These are phyloP conservation scores for Daktulosphaira vitifoliae DNA, from an alignment of 1,140 invertebrate genomes.

Conservation along the genomic window DNA sequence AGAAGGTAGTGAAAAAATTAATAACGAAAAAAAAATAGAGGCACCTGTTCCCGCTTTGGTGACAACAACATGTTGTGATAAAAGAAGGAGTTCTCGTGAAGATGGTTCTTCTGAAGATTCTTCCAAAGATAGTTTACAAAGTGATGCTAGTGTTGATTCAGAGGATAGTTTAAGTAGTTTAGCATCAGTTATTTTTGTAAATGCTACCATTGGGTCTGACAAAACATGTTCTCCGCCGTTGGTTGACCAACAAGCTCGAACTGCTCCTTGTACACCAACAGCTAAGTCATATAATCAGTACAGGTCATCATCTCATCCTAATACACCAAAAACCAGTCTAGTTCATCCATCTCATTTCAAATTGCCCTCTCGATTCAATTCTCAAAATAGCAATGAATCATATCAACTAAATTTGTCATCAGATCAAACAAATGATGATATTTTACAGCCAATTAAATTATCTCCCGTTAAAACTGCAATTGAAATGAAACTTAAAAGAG, in stretches of 20 bases:
- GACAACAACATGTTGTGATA: constrained; percentile 37
- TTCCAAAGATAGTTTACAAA: constrained; percentile 84
- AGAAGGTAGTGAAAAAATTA: constrained; percentile 39
- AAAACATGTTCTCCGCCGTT: constrained; percentile 22
- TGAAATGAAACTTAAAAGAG: constrained; percentile 24
- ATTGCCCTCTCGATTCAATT: constrained; percentile 1
- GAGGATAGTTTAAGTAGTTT: constrained; percentile 69
- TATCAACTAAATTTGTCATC: constrained; percentile 17
- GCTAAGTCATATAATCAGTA: constrained; percentile 20
- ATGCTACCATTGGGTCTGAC: constrained; percentile 9
- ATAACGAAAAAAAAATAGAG: constrained; percentile 40
- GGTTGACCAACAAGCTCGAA: constrained; percentile 26
- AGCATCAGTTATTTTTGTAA: constrained; percentile 24
- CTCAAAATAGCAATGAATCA: constrained; percentile 18
- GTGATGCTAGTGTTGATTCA: constrained; percentile 84
- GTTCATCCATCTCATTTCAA: constrained; percentile 23
- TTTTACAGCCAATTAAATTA: constrained; percentile 13
- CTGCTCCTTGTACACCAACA: constrained; percentile 20
- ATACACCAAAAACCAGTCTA: constrained; percentile 14
- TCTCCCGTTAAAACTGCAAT: constrained; percentile 31
- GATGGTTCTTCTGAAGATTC: constrained; percentile 77
- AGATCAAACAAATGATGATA: neutral
- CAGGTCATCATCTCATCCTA: constrained; percentile 23
- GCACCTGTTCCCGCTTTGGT: constrained; percentile 38
- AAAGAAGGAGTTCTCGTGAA: constrained; percentile 61